Evolutionary conservation across 2,797 vertebrate genomes (phyloP).

Genomic region (Fratercula arctica): DNA sequence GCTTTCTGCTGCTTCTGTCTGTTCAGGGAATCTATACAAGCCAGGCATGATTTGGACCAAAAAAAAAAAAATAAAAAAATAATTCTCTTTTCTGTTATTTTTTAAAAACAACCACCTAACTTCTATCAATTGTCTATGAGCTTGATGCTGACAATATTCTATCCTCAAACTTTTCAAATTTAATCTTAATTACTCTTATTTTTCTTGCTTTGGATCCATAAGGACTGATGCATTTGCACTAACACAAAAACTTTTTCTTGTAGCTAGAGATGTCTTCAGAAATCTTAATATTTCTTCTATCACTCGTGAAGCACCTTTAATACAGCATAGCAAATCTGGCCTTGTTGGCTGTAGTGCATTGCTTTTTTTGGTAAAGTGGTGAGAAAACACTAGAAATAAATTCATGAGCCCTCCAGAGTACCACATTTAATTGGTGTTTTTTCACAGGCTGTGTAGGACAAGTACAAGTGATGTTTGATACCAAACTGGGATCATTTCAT

Average conservation of each 20-base stretch:
- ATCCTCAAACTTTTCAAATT: background rate
- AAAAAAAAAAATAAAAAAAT: too few relatives aligned
- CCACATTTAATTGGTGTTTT: background rate
- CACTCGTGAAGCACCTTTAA: background rate
- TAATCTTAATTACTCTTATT: background rate
- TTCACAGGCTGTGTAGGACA: conserved; percentile 5
- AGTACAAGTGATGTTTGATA: conserved; percentile 31
- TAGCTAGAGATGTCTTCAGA: background rate
- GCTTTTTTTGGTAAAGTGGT: background rate
- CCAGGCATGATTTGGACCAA: background rate
- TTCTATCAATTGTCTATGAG: background rate
- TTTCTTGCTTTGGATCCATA: background rate
- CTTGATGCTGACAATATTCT: background rate
- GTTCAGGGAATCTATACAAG: background rate
- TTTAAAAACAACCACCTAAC: background rate
- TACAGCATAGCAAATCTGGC: background rate
- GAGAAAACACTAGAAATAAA: background rate
- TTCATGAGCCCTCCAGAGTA: background rate
- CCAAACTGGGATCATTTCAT: conserved; percentile 27
- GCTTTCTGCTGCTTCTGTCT: background rate
- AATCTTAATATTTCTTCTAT: background rate
- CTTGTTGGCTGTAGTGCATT: background rate
- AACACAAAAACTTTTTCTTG: background rate
- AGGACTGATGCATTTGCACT: background rate
- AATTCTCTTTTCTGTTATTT: background rate